Base-by-base conservation (phyloP, 2,888 invertebrate species). In the Chrysolina americana region DNA sequence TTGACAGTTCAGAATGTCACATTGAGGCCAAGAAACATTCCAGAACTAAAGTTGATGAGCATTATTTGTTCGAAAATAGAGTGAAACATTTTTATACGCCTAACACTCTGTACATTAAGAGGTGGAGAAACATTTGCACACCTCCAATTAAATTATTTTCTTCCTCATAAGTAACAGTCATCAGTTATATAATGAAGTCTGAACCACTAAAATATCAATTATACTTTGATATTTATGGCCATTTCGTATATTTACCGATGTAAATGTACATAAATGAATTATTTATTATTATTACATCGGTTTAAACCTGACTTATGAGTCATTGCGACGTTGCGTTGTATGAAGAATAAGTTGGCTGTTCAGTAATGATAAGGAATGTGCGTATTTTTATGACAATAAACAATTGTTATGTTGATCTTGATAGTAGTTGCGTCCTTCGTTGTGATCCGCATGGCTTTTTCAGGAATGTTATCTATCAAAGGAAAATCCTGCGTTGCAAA, bases 351-450 rank as follows among this genome's bases (percentile, higher is more conserved):
- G 36, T 15, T 59, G 2, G 36, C 53, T 59, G 36, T 59, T n/a
- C 28, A 15, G 28, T 36, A 59, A 59, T 59, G 36, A 1, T n/a
- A 1, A 28, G 28, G 59, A 59, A 59, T 59, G 59, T 59, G 59
- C 59, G 59, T 59, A 59, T 28, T 28, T 59, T 59, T 13, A 28
- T 59, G 11, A 59, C 59, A 28, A 59, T 59, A 59, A 59, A 59
- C 59, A 59, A 59, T 59, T 59, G 59, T 15, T 59, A 13, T 59
- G 59, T 59, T 59, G 36, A 59, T 59, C 59, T 59, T 59, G 59
- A 59, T 59, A 59, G 59, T 28, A 59, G n/a, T n/a, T 36, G 28
- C 59, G 28, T 23, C 59, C 59, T 59, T 59, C 59, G 36, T 15
- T 10, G 11, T 59, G 23, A 28, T 59, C 59, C 36, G 59, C 10